Base-by-base conservation (phyloP, 1,140 invertebrate genomes). In the Acyrthosiphon pisum region DNA sequence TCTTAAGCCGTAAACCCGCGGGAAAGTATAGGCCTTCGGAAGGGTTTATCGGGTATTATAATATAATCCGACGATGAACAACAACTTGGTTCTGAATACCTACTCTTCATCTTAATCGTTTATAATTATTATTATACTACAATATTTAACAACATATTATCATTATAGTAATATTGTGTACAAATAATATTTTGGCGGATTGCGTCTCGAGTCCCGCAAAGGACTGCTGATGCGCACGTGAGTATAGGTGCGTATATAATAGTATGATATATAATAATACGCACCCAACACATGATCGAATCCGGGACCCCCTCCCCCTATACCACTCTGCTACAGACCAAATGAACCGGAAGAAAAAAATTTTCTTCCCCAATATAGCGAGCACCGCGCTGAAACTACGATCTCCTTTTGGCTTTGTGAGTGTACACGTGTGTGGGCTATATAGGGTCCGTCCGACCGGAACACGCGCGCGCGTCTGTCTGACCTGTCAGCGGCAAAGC, bases 401-500 rank as follows among this genome's bases (percentile, higher is more conserved):
- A 76, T 76, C 60, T 76, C 30, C n/a, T 76, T 68, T 35, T 30
- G n/a, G 14, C n/a, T 46, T 9, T 46, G 60, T n/a, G n/a, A n/a
- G n/a, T n/a, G 26, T 60, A 2, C n/a, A 6, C 23, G 26, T 60
- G 14, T 18, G 60, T 14, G 60, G 11, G 68, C n/a, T 18, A 41
- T 2, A 41, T n/a, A n/a, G n/a, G 56, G 83, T n/a, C 35, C 50
- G 23, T 26, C 50, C 35, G 50, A 90, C 48, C 88, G 88, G 88
- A 90, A 50, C 48, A 23, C 48, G 41, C 48, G 20, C 14, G 4
- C 86, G 44, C 86, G 87, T 22, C 46, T 37, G 88, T 91, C 90
- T 6, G 90, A 81, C 90, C 90, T 91, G 90, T 81, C 90, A 30
- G 30, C 68, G 90, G 90, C 68, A 91, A 91, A 91, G 60, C 41